Evolutionary conservation across 2,888 invertebrate species (phyloP).

Genomic region (Ophion ellenae): DNA sequence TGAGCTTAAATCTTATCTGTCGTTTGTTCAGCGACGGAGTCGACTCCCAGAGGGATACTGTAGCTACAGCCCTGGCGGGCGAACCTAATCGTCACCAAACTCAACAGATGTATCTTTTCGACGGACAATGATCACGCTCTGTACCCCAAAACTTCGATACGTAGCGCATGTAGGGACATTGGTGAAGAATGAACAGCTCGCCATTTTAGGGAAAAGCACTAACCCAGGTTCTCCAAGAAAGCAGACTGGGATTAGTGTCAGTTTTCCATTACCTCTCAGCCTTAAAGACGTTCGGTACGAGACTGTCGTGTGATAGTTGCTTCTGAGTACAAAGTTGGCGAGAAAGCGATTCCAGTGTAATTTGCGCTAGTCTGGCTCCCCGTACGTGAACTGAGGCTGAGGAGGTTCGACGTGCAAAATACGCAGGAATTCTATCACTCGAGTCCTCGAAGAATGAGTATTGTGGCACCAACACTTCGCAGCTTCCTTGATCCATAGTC

Average conservation of each 20-base stretch:
- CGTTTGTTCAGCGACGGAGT: conserved; percentile 41
- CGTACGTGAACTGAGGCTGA: no score
- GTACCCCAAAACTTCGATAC: not conserved
- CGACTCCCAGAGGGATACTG: not conserved
- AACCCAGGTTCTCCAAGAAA: not conserved
- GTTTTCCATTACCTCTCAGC: conserved; percentile 1
- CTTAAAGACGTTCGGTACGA: not conserved
- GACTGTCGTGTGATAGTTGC: not conserved
- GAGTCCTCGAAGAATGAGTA: no score
- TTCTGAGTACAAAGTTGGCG: not conserved
- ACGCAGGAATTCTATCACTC: no score
- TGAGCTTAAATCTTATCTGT: conserved; percentile 27
- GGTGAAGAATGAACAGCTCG: conserved; percentile 9
- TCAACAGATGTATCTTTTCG: not conserved
- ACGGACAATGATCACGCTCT: not conserved
- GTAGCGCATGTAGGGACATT: not conserved
- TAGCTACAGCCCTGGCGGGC: not conserved
- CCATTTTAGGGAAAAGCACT: not conserved
- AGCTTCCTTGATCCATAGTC: no score
- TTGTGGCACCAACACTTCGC: no score
- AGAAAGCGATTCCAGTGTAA: not conserved
- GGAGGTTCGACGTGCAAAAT: not conserved
- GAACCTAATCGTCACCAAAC: not conserved
- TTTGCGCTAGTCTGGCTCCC: not conserved
- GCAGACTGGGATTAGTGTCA: not conserved